These are phyloP conservation scores for Phocoena sinus DNA, from an alignment of 2,113 vertebrate species.

Conservation along the genomic window DNA sequence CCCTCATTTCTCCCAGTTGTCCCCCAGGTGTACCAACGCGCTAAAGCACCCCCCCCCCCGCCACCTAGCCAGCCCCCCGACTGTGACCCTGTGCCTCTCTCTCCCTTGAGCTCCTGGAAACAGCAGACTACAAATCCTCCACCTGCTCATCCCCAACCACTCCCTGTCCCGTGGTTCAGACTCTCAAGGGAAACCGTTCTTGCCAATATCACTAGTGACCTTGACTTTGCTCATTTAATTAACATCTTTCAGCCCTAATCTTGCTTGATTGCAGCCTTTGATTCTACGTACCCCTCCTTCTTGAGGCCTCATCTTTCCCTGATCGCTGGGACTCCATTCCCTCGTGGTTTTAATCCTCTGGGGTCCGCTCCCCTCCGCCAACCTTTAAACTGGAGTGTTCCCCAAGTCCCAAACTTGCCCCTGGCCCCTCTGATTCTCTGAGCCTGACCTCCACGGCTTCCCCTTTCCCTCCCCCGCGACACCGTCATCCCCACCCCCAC, in stretches of 20 bases:
- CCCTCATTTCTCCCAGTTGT: neutral
- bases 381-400: neutral
- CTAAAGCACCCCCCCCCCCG: neutral
- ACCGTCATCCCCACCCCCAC: neutral
- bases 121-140: neutral
- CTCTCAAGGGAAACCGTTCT: neutral
- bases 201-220: neutral
- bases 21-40: neutral
- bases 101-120: neutral
- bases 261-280: neutral
- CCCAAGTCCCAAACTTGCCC: neutral
- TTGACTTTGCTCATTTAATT: neutral
- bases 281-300: neutral
- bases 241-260: neutral
- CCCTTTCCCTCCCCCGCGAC: neutral
- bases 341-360: neutral
- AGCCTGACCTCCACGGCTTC: neutral
- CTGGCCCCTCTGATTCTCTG: neutral
- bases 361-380: rapidly evolving
- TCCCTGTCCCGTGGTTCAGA: neutral
- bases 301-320: neutral
- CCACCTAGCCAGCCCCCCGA: too few species aligned
- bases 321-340: neutral
- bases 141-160: neutral
- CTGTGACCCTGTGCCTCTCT: neutral